phyloP scores from a whole-genome alignment of 2,113 vertebrate genomes.

The Dicrurus megarhynchus region DNA sequence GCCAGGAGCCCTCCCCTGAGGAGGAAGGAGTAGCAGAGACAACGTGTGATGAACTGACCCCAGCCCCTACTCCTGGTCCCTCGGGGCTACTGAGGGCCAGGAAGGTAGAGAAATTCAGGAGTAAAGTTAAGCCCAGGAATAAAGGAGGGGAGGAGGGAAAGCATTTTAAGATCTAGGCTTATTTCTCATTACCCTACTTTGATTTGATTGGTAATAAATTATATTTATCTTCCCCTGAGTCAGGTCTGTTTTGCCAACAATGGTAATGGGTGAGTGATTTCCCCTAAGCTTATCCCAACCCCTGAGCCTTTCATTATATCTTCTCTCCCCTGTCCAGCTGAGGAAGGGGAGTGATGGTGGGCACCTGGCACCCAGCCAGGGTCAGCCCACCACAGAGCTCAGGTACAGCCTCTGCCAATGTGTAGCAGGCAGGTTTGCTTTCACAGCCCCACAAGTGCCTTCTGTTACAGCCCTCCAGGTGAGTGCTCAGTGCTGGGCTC shows the following conservation, averaged over 20 bases:
- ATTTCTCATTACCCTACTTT: not conserved
- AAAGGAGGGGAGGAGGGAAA: not conserved
- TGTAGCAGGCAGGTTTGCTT: not conserved
- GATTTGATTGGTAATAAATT: not conserved
- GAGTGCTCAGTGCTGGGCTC: not conserved
- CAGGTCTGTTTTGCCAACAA: not conserved
- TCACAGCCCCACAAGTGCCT: accelerated
- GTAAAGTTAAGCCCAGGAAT: not conserved
- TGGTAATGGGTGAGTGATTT: not conserved
- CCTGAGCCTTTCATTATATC: not conserved
- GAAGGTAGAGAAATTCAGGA: not conserved
- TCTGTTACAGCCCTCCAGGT: not conserved
- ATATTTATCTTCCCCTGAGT: not conserved
- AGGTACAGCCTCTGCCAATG: accelerated
- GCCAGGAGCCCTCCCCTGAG: accelerated
- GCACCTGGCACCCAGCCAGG: not conserved
- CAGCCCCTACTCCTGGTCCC: not conserved
- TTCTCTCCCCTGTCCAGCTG: not conserved
- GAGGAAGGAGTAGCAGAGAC: not conserved
- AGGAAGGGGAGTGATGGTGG: not conserved
- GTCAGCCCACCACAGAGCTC: not conserved
- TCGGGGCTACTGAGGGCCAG: not conserved
- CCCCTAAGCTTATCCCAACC: not conserved
- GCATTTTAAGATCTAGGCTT: not conserved
- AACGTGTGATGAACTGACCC: not conserved